These are phyloP conservation scores for Zootoca vivipara DNA, from an alignment of 2,113 vertebrate genomes.

Conservation along the genomic window DNA sequence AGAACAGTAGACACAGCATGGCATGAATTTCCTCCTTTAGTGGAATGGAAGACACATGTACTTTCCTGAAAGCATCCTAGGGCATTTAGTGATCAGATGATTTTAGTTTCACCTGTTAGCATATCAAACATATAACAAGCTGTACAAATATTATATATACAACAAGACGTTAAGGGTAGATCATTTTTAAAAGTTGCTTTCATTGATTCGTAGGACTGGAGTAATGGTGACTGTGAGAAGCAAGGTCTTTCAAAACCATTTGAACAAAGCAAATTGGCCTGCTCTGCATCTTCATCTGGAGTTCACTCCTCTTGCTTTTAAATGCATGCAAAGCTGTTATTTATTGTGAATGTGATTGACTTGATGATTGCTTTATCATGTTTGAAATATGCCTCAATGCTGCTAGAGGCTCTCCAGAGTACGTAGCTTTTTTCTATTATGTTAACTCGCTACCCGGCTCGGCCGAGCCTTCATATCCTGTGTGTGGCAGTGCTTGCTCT, in stretches of 20 bases:
- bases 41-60: too few species aligned
- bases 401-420: conserved; percentile 7
- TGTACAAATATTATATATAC: background rate
- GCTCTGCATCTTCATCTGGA: background rate
- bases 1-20: too few species aligned
- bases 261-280: background rate
- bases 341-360: background rate
- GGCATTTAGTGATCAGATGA: background rate
- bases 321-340: conserved; percentile 11
- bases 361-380: conserved; percentile 2
- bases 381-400: background rate
- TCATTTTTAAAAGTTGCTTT: background rate
- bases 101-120: background rate
- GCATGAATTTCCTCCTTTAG: too few species aligned
- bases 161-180: background rate
- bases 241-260: background rate
- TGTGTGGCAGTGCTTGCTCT: conserved; percentile 17
- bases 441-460: conserved; percentile 25
- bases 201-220: background rate
- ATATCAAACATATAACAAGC: background rate
- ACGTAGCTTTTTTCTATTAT: conserved; percentile 16
- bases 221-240: background rate
- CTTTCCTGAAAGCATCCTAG: too few species aligned
- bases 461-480: background rate
- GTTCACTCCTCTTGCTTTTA: background rate